Conservation (phyloP, 1,140 invertebrate genomes). For the Lysiphlebus fabarum region DNA sequence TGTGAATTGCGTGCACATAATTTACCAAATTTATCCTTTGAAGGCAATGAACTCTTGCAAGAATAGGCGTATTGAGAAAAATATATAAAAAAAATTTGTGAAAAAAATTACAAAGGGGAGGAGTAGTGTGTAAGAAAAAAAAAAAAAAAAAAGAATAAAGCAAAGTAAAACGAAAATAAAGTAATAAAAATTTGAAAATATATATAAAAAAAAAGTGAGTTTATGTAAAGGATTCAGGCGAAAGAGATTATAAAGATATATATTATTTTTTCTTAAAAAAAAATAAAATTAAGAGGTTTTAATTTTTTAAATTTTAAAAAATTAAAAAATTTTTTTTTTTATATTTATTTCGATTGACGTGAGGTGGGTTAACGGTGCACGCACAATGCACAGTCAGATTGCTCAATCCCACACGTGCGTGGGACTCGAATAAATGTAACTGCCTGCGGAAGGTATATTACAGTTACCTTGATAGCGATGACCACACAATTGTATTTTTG, state of each 20-base stretch:
- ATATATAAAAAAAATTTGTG: not conserved
- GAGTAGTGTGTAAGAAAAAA: too few relatives aligned
- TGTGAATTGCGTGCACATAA: too few relatives aligned
- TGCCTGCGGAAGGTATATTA: slow-evolving; percentile 32
- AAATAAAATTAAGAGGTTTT: too few relatives aligned
- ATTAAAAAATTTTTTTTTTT: not conserved
- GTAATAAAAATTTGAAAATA: not conserved
- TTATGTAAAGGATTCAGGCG: slow-evolving; percentile 5
- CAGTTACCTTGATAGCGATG: slow-evolving; percentile 41
- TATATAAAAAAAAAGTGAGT: not conserved
- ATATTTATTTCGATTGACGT: slow-evolving; percentile 6
- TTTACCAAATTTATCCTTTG: too few relatives aligned
- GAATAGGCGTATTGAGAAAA: not conserved
- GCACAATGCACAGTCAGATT: slow-evolving; percentile 34
- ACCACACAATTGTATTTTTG: slow-evolving; percentile 34
- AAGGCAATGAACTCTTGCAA: too few relatives aligned
- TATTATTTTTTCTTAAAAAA: not conserved
- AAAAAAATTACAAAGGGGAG: not conserved
- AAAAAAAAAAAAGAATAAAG: too few relatives aligned
- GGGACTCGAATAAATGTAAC: slow-evolving; percentile 25
- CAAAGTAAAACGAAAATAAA: too few relatives aligned
- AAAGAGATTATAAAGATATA: slow-evolving; percentile 14
- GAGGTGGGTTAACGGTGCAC: slow-evolving; percentile 37
- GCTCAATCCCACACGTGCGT: slow-evolving; percentile 40
- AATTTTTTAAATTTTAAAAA: too few relatives aligned